Evolutionary conservation across 2,113 vertebrate species (phyloP).

Genomic region (Chaetodon auriga): DNA sequence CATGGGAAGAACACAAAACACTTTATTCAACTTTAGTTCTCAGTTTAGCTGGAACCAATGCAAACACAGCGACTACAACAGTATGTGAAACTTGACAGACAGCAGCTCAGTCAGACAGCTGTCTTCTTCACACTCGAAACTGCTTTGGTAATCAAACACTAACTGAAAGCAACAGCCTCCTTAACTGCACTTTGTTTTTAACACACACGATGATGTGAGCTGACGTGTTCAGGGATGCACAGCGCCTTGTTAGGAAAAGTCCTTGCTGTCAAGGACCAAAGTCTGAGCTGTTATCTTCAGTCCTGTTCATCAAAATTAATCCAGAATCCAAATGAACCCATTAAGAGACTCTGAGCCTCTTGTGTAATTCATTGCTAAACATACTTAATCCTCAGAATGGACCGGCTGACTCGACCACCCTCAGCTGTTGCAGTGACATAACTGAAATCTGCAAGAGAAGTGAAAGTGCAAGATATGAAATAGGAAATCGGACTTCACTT

Average conservation of each 20-base stretch:
- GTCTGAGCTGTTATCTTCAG: background rate
- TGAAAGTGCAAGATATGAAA: background rate
- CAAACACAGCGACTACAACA: no score
- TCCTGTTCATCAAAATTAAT: background rate
- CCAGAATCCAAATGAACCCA: conserved; percentile 16
- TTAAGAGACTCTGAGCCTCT: background rate
- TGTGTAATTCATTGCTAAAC: conserved; percentile 13
- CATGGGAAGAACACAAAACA: no score
- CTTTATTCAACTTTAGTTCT: background rate
- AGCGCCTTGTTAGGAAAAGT: background rate
- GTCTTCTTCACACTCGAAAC: background rate
- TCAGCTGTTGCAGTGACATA: background rate
- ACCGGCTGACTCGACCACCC: background rate
- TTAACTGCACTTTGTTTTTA: background rate
- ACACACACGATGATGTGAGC: background rate
- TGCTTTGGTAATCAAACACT: background rate
- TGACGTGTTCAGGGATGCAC: background rate
- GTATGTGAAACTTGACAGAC: background rate
- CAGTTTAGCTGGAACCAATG: background rate
- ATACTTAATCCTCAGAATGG: background rate
- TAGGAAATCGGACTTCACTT: background rate
- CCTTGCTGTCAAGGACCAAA: background rate
- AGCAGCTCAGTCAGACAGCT: background rate
- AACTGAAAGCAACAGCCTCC: background rate
- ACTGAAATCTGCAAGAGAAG: background rate